A percentile compares a stretch with the other conserved stretches of the same genome.
Conservation (phyloP, 2,113 vertebrate genomes). For the Nesoenas mayeri region DNA sequence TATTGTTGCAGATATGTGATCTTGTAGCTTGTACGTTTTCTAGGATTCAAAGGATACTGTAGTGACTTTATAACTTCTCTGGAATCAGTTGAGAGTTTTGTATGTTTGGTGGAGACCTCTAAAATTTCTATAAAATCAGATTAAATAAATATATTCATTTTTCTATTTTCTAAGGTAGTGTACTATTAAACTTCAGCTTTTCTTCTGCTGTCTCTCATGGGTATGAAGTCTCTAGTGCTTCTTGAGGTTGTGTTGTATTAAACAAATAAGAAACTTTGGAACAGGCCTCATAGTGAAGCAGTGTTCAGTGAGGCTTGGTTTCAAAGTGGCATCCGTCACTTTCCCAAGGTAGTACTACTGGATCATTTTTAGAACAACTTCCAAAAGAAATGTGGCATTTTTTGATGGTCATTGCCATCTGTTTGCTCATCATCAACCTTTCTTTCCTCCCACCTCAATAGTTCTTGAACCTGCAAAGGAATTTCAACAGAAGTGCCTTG, state of each 20-base stretch:
- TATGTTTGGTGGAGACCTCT: not conserved
- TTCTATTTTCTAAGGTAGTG: not conserved
- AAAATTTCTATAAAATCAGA: not conserved
- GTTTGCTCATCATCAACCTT: not conserved
- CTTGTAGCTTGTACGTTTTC: not conserved
- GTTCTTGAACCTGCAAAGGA: not conserved
- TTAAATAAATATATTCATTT: not conserved
- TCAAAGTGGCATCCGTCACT: not conserved
- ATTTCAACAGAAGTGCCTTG: not conserved
- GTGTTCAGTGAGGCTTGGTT: not conserved
- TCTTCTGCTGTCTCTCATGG: not conserved
- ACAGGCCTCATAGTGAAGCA: not conserved
- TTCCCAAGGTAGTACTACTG: not conserved
- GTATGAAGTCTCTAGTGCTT: not conserved
- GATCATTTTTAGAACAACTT: not conserved
- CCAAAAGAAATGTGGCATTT: not conserved
- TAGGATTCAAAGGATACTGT: not conserved
- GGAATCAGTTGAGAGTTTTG: not conserved
- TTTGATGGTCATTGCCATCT: not conserved
- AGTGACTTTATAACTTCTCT: not conserved
- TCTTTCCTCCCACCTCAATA: not conserved
- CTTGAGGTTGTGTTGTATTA: not conserved
- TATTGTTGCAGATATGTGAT: accelerated
- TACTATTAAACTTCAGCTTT: not conserved
- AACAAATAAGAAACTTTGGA: not conserved